Evolutionary conservation across 2,797 vertebrate species (phyloP).

Genomic region (Arctocebus calabarensis): DNA sequence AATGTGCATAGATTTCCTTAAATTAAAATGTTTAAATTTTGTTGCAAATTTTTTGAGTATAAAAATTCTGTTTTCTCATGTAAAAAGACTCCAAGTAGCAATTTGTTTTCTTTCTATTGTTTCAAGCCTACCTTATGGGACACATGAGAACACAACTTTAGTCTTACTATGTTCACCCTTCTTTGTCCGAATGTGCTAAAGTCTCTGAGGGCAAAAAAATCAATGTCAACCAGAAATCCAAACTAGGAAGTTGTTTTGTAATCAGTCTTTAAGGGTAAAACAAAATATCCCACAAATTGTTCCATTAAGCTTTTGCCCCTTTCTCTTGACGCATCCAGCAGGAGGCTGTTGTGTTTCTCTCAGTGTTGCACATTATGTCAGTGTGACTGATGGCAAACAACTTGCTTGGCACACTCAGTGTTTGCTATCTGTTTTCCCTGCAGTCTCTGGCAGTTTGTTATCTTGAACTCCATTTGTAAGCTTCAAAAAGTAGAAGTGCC

Average conservation of each 20-base stretch:
- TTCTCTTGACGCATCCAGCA: slow-evolving; percentile 37
- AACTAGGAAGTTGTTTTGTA: not conserved
- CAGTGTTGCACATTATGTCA: not conserved
- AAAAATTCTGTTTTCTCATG: not conserved
- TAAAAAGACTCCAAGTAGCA: not conserved
- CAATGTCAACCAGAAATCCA: not conserved
- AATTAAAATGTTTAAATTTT: not conserved
- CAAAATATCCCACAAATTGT: not conserved
- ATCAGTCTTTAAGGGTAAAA: slow-evolving; percentile 12
- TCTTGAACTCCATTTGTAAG: slow-evolving; percentile 72
- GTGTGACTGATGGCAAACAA: slow-evolving; percentile 63
- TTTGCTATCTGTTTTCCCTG: slow-evolving; percentile 71
- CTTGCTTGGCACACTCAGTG: slow-evolving; percentile 39
- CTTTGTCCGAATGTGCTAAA: not conserved
- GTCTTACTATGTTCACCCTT: not conserved
- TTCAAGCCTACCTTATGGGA: not conserved
- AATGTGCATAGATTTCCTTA: not conserved
- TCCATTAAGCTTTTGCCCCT: not conserved
- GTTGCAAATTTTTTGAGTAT: not conserved
- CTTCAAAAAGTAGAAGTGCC: slow-evolving; percentile 68
- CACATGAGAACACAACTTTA: not conserved
- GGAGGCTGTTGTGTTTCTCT: slow-evolving; percentile 52
- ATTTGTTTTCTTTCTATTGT: not conserved
- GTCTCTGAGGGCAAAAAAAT: not conserved
- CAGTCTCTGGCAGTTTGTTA: slow-evolving; percentile 66